These are phyloP conservation scores for Hemichromis elongatus DNA, from an alignment of 2,113 vertebrate species.

Conservation along the genomic window DNA sequence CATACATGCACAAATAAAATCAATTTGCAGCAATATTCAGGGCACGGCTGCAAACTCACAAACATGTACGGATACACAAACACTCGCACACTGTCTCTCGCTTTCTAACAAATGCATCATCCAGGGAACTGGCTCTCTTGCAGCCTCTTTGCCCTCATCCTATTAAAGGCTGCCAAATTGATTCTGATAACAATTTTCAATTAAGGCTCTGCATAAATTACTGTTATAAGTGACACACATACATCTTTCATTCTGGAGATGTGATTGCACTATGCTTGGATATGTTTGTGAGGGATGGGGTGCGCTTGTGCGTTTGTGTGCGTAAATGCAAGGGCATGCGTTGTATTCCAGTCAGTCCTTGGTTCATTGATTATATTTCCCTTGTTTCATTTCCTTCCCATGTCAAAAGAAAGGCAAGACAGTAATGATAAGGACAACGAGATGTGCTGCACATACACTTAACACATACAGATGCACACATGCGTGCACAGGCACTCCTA, in stretches of 20 bases:
- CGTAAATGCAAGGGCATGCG: neutral
- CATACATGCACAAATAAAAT: neutral
- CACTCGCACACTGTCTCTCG: neutral
- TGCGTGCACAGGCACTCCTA: neutral
- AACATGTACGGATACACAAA: neutral
- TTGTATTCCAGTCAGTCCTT: conserved; percentile 33
- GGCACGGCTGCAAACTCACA: neutral
- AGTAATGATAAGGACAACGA: conserved; percentile 27
- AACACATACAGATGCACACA: neutral
- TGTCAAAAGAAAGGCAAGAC: conserved; percentile 32
- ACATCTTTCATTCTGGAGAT: conserved; percentile 48
- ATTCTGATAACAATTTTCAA: conserved; percentile 75
- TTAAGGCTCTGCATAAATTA: conserved; percentile 67
- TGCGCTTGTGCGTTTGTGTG: neutral
- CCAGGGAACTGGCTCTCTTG: conserved; percentile 38
- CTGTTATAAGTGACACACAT: conserved; percentile 48
- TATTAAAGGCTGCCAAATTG: conserved; percentile 71
- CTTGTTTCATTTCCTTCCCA: conserved; percentile 37
- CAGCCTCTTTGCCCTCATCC: conserved; percentile 53
- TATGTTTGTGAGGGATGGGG: neutral
- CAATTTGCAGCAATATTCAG: neutral
- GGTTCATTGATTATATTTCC: conserved; percentile 27
- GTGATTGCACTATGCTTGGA: conserved; percentile 22
- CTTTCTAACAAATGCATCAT: conserved; percentile 44
- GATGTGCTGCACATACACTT: neutral